Evolutionary conservation across 2,113 vertebrate genomes (phyloP).

Genomic region (Pterocles gutturalis): DNA sequence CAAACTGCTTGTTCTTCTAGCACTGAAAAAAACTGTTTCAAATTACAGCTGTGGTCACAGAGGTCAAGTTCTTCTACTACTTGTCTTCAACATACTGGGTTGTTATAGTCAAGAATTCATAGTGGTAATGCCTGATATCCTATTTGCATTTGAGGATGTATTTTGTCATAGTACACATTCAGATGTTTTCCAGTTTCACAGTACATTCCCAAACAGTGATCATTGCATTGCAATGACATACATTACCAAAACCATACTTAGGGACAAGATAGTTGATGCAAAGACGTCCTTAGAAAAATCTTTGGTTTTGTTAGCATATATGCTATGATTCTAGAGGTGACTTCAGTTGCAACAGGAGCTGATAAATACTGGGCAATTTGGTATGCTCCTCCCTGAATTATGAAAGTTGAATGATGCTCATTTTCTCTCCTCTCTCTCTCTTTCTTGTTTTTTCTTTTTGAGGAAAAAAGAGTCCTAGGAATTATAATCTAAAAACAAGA

Average conservation of each 20-base stretch:
- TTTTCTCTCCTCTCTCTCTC: neutral
- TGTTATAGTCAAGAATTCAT: neutral
- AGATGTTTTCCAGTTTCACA: neutral
- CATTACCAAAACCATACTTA: neutral
- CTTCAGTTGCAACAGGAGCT: neutral
- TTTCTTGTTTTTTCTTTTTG: neutral
- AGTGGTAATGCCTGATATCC: neutral
- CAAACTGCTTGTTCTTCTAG: neutral
- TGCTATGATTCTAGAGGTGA: neutral
- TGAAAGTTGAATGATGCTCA: neutral
- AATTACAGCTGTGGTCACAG: neutral
- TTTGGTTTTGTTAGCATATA: neutral
- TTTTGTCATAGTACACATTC: neutral
- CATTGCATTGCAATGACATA: neutral
- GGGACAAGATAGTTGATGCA: neutral
- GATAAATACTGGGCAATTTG: neutral
- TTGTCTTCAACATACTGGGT: neutral
- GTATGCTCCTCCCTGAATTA: neutral
- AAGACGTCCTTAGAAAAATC: neutral
- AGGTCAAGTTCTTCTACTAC: neutral
- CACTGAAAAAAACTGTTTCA: neutral
- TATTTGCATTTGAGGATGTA: neutral
- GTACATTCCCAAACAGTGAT: neutral
- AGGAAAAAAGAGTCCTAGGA: neutral
- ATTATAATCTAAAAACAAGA: neutral